A percentile compares a stretch with the other conserved stretches of the same genome.
These are phyloP conservation scores for Microctenopoma steveboyesi DNA, from an alignment of 2,797 vertebrate genomes.

Conservation along the genomic window DNA sequence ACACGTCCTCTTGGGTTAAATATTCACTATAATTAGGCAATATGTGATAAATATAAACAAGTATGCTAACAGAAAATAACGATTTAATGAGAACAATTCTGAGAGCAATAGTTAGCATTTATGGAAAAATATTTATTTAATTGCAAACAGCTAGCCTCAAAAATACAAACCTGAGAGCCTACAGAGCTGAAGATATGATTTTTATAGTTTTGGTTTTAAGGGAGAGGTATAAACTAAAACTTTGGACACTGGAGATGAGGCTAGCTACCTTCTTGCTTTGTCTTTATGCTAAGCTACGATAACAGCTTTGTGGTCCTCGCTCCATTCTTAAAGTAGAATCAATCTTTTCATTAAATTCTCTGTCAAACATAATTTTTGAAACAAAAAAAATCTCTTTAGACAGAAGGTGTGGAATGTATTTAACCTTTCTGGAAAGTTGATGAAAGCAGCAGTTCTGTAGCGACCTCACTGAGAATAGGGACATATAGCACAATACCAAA, in stretches of 20 bases:
- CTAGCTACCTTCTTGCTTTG: too few species aligned
- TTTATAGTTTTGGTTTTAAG: background rate
- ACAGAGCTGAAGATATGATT: background rate
- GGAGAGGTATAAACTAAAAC: background rate
- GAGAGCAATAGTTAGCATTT: too few species aligned
- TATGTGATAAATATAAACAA: background rate
- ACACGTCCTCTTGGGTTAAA: background rate
- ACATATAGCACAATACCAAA: conserved; percentile 38
- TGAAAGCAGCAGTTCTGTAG: conserved; percentile 22
- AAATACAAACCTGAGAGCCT: too few species aligned
- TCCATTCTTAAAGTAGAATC: background rate
- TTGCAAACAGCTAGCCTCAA: too few species aligned
- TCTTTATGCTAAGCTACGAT: background rate
- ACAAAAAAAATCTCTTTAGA: conserved; percentile 52
- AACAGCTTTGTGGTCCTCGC: too few species aligned
- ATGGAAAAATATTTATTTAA: background rate
- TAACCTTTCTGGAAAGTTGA: conserved; percentile 37
- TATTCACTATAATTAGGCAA: conserved; percentile 2
- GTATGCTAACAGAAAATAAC: background rate
- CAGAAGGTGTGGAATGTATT: conserved; percentile 64
- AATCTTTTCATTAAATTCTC: background rate
- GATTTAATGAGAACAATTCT: background rate
- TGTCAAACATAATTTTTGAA: conserved; percentile 13
- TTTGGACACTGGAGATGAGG: too few species aligned
- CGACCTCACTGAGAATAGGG: conserved; percentile 31